Conservation (phyloP, 1,140 invertebrate genomes). For the Batillaria attramentaria region DNA sequence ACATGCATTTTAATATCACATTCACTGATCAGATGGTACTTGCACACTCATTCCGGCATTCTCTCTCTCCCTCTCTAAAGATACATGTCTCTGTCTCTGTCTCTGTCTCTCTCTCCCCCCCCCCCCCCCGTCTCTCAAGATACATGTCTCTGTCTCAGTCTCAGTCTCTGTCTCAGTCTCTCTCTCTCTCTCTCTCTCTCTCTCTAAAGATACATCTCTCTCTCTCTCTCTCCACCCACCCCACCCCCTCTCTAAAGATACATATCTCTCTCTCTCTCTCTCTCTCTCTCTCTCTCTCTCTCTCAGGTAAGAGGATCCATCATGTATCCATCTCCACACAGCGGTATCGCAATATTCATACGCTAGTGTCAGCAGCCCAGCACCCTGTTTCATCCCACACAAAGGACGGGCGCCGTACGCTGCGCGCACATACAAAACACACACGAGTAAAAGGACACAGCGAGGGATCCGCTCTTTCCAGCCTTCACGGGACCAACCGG, state of each 20-base stretch:
- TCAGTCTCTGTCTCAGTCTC: background rate
- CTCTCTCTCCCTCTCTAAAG: background rate
- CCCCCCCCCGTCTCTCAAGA: background rate
- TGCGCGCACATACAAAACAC: too few relatives aligned
- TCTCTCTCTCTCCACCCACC: background rate
- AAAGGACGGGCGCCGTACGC: too few relatives aligned
- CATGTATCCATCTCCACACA: too few relatives aligned
- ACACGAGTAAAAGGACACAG: too few relatives aligned
- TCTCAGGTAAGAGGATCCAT: too few relatives aligned
- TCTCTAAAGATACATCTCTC: background rate
- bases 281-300: slow-evolving; percentile 2
- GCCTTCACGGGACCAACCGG: too few relatives aligned
- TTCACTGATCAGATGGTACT: too few relatives aligned
- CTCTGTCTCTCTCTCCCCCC: background rate
- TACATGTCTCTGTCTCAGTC: background rate
- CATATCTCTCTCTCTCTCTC: background rate
- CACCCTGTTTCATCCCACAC: too few relatives aligned
- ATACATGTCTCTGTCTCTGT: background rate
- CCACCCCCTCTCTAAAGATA: background rate
- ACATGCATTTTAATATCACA: too few relatives aligned
- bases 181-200: slow-evolving; percentile 2
- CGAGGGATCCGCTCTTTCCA: too few relatives aligned
- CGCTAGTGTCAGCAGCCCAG: too few relatives aligned
- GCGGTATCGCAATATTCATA: too few relatives aligned
- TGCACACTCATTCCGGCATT: background rate